A percentile compares a stretch with the other conserved stretches of the same genome.
Evolutionary conservation across 2,888 invertebrate genomes (phyloP).

Genomic region (Drosophila incognita): DNA sequence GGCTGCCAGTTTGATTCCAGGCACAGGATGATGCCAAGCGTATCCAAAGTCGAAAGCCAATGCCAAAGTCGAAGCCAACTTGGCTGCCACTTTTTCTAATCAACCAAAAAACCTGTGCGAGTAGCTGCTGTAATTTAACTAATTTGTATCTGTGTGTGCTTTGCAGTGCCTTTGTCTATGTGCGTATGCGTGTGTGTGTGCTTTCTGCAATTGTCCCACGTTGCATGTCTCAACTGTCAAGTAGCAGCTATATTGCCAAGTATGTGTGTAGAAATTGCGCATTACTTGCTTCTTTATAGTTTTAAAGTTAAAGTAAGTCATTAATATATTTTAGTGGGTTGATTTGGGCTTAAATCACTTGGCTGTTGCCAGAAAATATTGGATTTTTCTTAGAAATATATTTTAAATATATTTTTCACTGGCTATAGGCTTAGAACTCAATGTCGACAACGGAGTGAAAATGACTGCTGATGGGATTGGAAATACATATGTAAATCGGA

Average conservation of each 20-base stretch:
- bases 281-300: conserved; percentile 43
- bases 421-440: too few species aligned
- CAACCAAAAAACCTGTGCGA: conserved; percentile 56
- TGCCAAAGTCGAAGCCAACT: conserved; percentile 38
- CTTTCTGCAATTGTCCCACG: conserved; percentile 51
- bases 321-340: background rate
- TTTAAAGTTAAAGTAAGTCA: conserved; percentile 5
- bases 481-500: too few species aligned
- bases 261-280: conserved; percentile 57
- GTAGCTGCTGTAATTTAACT: conserved; percentile 74
- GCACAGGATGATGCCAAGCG: conserved; percentile 47
- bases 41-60: conserved; percentile 25
- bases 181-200: conserved; percentile 11
- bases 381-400: background rate
- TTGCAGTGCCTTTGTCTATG: conserved; percentile 19
- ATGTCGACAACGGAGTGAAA: too few species aligned
- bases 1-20: conserved; percentile 38
- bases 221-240: conserved; percentile 38
- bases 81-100: conserved; percentile 71
- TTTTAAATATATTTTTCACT: too few species aligned
- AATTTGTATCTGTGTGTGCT: conserved; percentile 59
- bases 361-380: background rate
- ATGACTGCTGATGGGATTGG: too few species aligned
- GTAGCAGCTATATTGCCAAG: conserved; percentile 40
- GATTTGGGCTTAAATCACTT: background rate